Conservation (phyloP, 2,797 vertebrate species). For the Pogonophryne albipinna region DNA sequence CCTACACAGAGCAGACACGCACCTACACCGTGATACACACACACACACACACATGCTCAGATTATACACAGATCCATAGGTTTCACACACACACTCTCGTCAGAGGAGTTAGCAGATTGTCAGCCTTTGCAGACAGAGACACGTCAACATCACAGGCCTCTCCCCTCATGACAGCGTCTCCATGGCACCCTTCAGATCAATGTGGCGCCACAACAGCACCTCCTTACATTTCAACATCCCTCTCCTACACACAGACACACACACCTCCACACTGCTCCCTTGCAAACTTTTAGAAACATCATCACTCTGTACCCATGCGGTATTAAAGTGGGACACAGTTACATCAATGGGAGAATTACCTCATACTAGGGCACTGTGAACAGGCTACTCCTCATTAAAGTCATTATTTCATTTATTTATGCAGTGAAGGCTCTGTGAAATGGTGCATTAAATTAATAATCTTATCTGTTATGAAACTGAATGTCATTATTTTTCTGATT, state of each 20-base stretch:
- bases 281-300: conserved; percentile 63
- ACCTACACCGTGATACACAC: conserved; percentile 54
- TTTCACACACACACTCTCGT: conserved; percentile 42
- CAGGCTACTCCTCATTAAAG: not conserved
- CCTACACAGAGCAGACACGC: conserved; percentile 67
- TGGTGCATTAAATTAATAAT: not conserved
- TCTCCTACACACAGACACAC: conserved; percentile 46
- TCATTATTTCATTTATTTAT: not conserved
- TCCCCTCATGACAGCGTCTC: conserved; percentile 73
- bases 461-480: not conserved
- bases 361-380: conserved; percentile 38
- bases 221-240: conserved; percentile 71
- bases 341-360: conserved; percentile 49
- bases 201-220: conserved; percentile 64
- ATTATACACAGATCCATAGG: conserved; percentile 12
- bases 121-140: conserved; percentile 72
- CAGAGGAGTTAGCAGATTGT: conserved; percentile 71
- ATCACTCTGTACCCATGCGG: conserved; percentile 3
- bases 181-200: conserved; percentile 78
- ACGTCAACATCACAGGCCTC: conserved; percentile 73
- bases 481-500: not conserved
- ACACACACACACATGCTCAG: conserved; percentile 10
- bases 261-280: conserved; percentile 29
- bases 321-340: conserved; percentile 49
- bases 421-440: not conserved